These are phyloP conservation scores for Lagorchestes hirsutus DNA, from an alignment of 2,797 vertebrate species.

Conservation along the genomic window DNA sequence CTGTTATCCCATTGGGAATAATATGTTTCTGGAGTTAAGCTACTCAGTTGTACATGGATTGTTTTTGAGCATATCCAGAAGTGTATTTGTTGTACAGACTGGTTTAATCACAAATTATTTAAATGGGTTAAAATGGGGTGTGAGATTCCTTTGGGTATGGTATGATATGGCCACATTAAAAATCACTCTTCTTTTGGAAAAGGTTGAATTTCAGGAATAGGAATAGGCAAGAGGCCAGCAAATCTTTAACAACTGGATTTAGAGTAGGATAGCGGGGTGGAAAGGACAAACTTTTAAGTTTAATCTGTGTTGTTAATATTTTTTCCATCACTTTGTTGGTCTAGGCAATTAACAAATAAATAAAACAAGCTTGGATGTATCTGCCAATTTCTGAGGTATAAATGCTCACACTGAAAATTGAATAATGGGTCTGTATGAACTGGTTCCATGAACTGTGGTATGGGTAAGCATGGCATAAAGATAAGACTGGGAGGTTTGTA, in stretches of 20 bases:
- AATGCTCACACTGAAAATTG: neutral
- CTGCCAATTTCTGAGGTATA: neutral
- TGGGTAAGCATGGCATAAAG: neutral
- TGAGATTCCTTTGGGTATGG: neutral
- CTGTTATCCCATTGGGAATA: neutral
- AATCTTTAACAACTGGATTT: neutral
- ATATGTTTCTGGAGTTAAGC: neutral
- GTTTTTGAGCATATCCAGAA: neutral
- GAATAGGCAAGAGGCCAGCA: neutral
- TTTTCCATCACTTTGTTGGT: neutral
- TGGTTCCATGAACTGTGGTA: neutral
- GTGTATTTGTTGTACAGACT: neutral
- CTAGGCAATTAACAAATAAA: neutral
- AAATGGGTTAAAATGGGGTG: neutral
- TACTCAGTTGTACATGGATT: neutral
- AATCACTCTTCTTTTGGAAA: neutral
- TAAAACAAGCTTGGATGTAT: neutral
- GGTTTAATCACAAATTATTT: neutral
- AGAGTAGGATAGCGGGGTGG: accelerated
- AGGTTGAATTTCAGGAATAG: neutral
- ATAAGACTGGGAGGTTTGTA: neutral
- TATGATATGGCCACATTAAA: neutral
- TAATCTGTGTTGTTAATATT: neutral
- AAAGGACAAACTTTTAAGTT: neutral
- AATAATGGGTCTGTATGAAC: neutral